Conservation (phyloP, 2,888 invertebrate genomes). For the Xanthorhoe spadicearia region DNA sequence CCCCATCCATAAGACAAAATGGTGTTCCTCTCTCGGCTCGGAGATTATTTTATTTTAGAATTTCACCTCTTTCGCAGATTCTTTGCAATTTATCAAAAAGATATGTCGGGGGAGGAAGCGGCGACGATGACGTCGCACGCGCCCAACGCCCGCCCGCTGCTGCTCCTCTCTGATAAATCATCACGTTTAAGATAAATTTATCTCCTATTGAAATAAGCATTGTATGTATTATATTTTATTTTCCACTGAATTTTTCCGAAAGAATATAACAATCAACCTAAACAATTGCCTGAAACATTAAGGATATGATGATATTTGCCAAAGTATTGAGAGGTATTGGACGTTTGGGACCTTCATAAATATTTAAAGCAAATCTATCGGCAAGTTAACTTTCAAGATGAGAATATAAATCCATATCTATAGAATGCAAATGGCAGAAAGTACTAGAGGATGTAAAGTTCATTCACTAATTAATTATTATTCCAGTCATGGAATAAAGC, state of each 20-base stretch:
- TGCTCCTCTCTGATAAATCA: constrained; percentile 68
- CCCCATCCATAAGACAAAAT: constrained; percentile 44
- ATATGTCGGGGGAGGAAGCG: constrained; percentile 65
- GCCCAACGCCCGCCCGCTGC: constrained; percentile 51
- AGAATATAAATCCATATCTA: constrained; percentile 37
- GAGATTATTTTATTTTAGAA: constrained; percentile 60
- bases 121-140: constrained; percentile 68
- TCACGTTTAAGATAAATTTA: constrained; percentile 70
- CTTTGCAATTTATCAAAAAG: constrained; percentile 74
- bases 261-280: constrained; percentile 25
- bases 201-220: constrained; percentile 59
- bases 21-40: constrained; percentile 40
- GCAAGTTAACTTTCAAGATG: constrained; percentile 67
- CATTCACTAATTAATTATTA: constrained; percentile 3
- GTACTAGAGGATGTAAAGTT: neutral
- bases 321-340: constrained; percentile 72
- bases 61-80: constrained; percentile 66
- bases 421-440: constrained; percentile 8
- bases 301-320: constrained; percentile 67
- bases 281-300: constrained; percentile 45
- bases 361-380: constrained; percentile 70
- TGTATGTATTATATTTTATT: constrained; percentile 54
- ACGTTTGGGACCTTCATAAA: constrained; percentile 71
- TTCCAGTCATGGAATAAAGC: neutral
- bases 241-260: constrained; percentile 33